Evolutionary conservation across 2,888 invertebrate genomes (phyloP).

Genomic region (Polydrusus pterygomalis): DNA sequence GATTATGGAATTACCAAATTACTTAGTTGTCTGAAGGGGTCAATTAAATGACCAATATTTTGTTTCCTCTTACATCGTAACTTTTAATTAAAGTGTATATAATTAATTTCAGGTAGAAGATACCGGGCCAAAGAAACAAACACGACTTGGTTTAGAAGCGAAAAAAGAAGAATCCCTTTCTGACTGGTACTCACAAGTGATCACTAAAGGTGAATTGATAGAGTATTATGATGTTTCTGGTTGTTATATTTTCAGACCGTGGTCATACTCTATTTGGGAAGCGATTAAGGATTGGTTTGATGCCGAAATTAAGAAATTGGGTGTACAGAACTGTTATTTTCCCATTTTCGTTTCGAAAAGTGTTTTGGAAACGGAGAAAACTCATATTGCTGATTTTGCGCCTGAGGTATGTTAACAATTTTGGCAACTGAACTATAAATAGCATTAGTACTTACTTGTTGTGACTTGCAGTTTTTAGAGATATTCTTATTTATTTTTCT

Average conservation of each 20-base stretch:
- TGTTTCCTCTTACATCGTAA: too few relatives aligned
- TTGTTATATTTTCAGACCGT: slow-evolving; percentile 98
- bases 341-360: slow-evolving; percentile 96
- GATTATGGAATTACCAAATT: too few relatives aligned
- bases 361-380: slow-evolving; percentile 95
- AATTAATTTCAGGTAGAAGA: slow-evolving; percentile 68
- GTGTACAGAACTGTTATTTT: slow-evolving; percentile 98
- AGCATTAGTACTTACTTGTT: too few relatives aligned
- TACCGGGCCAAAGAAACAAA: slow-evolving; percentile 87
- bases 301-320: slow-evolving; percentile 88
- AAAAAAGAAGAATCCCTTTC: slow-evolving; percentile 94
- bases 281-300: slow-evolving; percentile 90
- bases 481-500: too few relatives aligned
- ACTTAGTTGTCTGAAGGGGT: too few relatives aligned
- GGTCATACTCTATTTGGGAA: slow-evolving; percentile 98
- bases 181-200: slow-evolving; percentile 98
- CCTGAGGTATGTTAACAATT: slow-evolving; percentile 83
- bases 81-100: background rate
- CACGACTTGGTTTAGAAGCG: slow-evolving; percentile 94
- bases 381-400: slow-evolving; percentile 98
- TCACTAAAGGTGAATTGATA: slow-evolving; percentile 95
- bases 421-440: too few relatives aligned
- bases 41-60: too few relatives aligned
- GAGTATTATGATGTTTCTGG: slow-evolving; percentile 99
- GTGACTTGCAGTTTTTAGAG: too few relatives aligned